phyloP scores from a whole-genome alignment of 2,113 vertebrate genomes.

The Dasypus novemcinctus region DNA sequence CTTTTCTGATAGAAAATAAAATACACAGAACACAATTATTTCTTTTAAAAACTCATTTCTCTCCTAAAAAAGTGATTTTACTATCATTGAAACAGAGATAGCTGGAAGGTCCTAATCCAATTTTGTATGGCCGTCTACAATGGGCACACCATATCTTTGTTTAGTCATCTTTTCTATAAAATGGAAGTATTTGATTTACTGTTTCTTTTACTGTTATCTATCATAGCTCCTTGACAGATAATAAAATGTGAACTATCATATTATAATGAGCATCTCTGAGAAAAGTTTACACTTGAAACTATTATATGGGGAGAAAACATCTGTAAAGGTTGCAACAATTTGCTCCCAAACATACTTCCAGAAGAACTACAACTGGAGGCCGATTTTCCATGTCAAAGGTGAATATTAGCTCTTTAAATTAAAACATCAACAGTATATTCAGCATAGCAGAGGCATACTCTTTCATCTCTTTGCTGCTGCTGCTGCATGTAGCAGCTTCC shows the following conservation, averaged over 20 bases:
- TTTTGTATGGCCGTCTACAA: background rate
- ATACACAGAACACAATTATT: background rate
- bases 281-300: slow-evolving; percentile 10
- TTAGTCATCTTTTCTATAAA: background rate
- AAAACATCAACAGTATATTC: slow-evolving; percentile 50
- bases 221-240: background rate
- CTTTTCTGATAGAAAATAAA: background rate
- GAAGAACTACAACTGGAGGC: slow-evolving; percentile 32
- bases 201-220: background rate
- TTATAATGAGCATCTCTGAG: background rate
- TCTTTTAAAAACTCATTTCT: background rate
- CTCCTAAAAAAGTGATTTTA: background rate
- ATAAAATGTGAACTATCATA: background rate
- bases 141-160: background rate
- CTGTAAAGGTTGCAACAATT: background rate
- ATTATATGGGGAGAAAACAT: background rate
- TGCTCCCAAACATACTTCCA: slow-evolving; percentile 9
- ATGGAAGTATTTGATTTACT: background rate
- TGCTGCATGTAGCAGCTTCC: slow-evolving; percentile 50
- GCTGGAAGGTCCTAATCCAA: background rate
- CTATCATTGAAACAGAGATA: background rate
- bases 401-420: slow-evolving; percentile 70
- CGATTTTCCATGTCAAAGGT: slow-evolving; percentile 71
- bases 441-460: slow-evolving; percentile 36
- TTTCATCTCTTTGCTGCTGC: slow-evolving; percentile 71